Conservation (phyloP, 2,888 invertebrate genomes). For the Schizotus pectinicornis region DNA sequence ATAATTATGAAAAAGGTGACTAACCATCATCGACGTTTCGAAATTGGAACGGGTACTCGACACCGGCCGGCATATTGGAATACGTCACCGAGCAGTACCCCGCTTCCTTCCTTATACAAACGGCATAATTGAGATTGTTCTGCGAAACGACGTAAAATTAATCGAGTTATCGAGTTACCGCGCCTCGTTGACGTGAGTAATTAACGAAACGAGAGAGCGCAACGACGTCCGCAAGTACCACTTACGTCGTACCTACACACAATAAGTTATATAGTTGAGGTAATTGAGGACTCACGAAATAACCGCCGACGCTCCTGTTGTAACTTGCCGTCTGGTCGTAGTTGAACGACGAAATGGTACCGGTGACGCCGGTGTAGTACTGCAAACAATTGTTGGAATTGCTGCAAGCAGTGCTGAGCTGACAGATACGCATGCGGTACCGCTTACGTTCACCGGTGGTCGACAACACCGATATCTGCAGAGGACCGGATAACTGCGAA, state of each 20-base stretch:
- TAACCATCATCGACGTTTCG: slow-evolving; percentile 71
- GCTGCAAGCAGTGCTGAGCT: slow-evolving; percentile 54
- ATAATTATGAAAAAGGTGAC: slow-evolving; percentile 23
- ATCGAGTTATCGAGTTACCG: neutral
- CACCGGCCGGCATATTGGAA: slow-evolving; percentile 60
- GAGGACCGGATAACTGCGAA: slow-evolving; percentile 66
- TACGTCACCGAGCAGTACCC: slow-evolving; percentile 73
- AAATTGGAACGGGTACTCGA: slow-evolving; percentile 69
- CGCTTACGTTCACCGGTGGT: slow-evolving; percentile 63
- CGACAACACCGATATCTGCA: slow-evolving; percentile 70
- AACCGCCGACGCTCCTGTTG: slow-evolving; percentile 64
- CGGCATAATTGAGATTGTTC: slow-evolving; percentile 81
- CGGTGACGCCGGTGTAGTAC: slow-evolving; percentile 66
- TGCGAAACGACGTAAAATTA: slow-evolving; percentile 55
- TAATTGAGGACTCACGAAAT: slow-evolving; percentile 63
- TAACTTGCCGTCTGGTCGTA: slow-evolving; percentile 67
- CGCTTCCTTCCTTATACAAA: slow-evolving; percentile 69
- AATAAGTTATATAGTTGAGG: no score
- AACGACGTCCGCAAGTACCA: no score
- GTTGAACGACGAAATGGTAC: slow-evolving; percentile 74
- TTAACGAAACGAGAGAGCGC: no score
- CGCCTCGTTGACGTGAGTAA: no score
- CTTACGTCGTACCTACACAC: no score
- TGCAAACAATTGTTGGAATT: slow-evolving; percentile 67
- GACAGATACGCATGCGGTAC: slow-evolving; percentile 70